Percentiles rank a stretch among this genome's conserved stretches.
Conservation (phyloP, 2,113 vertebrate species). For the Mugil cephalus region DNA sequence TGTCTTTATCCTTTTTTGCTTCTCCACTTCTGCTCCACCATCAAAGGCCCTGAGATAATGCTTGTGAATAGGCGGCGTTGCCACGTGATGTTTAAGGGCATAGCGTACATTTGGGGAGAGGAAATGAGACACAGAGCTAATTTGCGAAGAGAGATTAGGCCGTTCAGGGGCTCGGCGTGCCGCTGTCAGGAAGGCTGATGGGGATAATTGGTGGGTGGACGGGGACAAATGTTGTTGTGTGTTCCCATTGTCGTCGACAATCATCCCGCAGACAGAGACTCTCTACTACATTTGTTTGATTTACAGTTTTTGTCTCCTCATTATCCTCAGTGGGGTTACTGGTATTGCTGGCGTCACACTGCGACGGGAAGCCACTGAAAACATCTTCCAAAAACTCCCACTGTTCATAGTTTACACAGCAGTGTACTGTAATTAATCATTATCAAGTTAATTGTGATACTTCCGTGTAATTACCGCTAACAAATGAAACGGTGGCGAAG, state of each 20-base stretch:
- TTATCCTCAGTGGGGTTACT: conserved; percentile 18
- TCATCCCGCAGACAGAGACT: conserved; percentile 23
- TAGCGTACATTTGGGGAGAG: conserved; percentile 38
- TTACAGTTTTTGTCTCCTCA: conserved; percentile 9
- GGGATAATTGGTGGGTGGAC: conserved; percentile 65
- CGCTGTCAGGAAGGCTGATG: conserved; percentile 59
- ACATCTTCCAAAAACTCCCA: background rate
- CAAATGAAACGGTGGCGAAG: conserved; percentile 26
- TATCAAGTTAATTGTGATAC: conserved; percentile 22
- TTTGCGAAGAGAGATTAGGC: conserved; percentile 66
- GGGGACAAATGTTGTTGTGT: conserved; percentile 58
- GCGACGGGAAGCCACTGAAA: background rate
- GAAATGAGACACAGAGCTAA: conserved; percentile 57
- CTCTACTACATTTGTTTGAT: conserved; percentile 35
- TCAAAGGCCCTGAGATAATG: conserved; percentile 37
- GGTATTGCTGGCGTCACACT: background rate
- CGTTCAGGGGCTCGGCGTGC: conserved; percentile 32
- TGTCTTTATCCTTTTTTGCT: conserved; percentile 30
- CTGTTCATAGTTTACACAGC: background rate
- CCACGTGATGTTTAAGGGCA: conserved; percentile 53
- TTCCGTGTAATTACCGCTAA: conserved; percentile 37
- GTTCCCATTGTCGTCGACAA: conserved; percentile 54
- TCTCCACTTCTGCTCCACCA: background rate
- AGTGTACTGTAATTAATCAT: background rate
- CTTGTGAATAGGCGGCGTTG: conserved; percentile 51